Conservation (phyloP, 2,113 vertebrate species). For the Semnornis frantzii region DNA sequence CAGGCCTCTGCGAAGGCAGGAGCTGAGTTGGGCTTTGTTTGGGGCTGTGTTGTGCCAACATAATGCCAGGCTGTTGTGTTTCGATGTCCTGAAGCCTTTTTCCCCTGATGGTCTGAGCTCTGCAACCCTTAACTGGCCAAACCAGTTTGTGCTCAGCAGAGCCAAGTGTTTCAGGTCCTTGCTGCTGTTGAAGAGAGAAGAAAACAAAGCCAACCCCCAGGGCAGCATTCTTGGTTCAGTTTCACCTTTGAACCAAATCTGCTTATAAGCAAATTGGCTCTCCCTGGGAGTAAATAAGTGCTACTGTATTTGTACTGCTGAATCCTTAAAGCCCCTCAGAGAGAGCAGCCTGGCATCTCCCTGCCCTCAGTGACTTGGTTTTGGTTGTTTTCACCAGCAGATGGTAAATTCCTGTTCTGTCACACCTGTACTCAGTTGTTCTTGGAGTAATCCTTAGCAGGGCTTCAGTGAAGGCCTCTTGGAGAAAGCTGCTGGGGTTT, state of each 20-base stretch:
- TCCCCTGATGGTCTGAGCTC: not conserved
- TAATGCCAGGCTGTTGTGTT: not conserved
- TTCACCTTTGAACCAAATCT: not conserved
- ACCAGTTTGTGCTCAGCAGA: slow-evolving; percentile 2
- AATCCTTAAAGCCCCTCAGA: not conserved
- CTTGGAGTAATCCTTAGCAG: not conserved
- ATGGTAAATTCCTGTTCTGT: not conserved
- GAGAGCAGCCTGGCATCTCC: not conserved
- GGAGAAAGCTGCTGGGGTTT: slow-evolving; percentile 18
- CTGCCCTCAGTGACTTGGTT: not conserved
- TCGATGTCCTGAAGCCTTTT: not conserved
- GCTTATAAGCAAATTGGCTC: not conserved
- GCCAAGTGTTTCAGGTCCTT: not conserved
- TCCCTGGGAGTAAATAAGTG: not conserved
- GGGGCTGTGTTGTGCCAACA: not conserved
- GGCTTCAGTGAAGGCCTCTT: not conserved
- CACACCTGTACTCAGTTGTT: not conserved
- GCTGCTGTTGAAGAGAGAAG: not conserved
- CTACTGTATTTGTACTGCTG: not conserved
- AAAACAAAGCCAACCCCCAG: not conserved
- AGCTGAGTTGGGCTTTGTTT: not conserved
- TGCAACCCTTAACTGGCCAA: slow-evolving; percentile 11
- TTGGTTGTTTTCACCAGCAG: not conserved
- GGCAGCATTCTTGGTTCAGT: not conserved
- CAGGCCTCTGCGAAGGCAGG: not conserved